phyloP scores from a whole-genome alignment of 1,140 invertebrate species.

The Antheraea mylitta region DNA sequence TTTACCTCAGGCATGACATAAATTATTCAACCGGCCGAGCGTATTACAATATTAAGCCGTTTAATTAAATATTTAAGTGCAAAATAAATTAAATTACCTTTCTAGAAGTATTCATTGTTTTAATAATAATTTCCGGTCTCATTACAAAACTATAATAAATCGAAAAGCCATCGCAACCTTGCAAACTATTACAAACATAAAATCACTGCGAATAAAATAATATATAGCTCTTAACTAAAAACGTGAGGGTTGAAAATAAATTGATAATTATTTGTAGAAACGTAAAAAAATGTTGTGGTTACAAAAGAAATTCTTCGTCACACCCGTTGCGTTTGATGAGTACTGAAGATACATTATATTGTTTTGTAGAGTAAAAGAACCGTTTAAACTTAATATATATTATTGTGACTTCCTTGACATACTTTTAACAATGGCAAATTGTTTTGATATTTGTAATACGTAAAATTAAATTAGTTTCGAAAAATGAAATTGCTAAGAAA shows the following conservation, averaged over 20 bases:
- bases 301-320: slow-evolving; percentile 4
- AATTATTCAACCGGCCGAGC: too few relatives aligned
- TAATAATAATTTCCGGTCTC: not conserved
- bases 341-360: not conserved
- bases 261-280: not conserved
- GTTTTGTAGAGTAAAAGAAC: not conserved
- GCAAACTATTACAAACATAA: not conserved
- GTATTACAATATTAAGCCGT: not conserved
- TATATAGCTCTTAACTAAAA: not conserved
- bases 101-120: not conserved
- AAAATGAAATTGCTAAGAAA: not conserved
- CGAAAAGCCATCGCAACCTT: not conserved
- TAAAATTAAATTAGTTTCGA: not conserved
- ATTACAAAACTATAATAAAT: not conserved
- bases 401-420: not conserved
- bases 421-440: not conserved
- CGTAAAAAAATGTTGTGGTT: not conserved
- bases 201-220: not conserved
- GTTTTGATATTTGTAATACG: not conserved
- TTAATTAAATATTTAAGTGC: not conserved
- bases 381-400: not conserved
- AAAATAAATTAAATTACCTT: not conserved
- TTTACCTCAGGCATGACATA: too few relatives aligned
- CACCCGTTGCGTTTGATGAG: not conserved
- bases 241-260: not conserved